These are phyloP conservation scores for Avahi laniger DNA, from an alignment of 2,797 vertebrate species.

Conservation along the genomic window DNA sequence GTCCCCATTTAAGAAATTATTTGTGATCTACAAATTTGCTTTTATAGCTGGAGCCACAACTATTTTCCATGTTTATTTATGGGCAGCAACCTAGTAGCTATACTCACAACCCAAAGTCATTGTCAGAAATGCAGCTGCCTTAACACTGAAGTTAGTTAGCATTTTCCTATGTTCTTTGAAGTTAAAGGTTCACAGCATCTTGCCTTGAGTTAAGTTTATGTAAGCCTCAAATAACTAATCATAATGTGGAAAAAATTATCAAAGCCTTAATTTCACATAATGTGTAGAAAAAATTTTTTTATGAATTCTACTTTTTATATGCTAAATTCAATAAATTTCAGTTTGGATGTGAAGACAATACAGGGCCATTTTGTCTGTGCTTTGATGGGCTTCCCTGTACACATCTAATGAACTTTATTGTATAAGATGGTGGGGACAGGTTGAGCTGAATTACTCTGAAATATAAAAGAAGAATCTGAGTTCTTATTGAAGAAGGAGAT, in stretches of 20 bases:
- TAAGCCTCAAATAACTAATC: background rate
- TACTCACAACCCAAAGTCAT: background rate
- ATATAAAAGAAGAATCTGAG: background rate
- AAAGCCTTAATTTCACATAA: background rate
- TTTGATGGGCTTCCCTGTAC: background rate
- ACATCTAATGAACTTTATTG: background rate
- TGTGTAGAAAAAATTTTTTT: background rate
- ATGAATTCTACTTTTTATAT: background rate
- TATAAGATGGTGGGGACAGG: background rate
- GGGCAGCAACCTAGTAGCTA: background rate
- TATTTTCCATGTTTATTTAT: slow-evolving; percentile 52
- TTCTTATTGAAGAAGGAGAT: background rate
- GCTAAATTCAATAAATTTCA: background rate
- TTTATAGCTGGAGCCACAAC: background rate
- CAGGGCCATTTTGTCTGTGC: background rate
- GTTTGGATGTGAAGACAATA: background rate
- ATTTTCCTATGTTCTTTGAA: background rate
- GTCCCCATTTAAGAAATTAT: slow-evolving; percentile 54
- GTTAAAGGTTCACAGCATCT: background rate
- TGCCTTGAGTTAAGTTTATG: background rate
- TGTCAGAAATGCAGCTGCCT: background rate
- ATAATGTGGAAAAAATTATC: background rate
- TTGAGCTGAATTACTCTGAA: background rate
- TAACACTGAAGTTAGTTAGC: background rate
- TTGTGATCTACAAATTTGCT: slow-evolving; percentile 14